Evolutionary conservation across 2,888 invertebrate species (phyloP).

Genomic region (Disparrhopalites patrizii): DNA sequence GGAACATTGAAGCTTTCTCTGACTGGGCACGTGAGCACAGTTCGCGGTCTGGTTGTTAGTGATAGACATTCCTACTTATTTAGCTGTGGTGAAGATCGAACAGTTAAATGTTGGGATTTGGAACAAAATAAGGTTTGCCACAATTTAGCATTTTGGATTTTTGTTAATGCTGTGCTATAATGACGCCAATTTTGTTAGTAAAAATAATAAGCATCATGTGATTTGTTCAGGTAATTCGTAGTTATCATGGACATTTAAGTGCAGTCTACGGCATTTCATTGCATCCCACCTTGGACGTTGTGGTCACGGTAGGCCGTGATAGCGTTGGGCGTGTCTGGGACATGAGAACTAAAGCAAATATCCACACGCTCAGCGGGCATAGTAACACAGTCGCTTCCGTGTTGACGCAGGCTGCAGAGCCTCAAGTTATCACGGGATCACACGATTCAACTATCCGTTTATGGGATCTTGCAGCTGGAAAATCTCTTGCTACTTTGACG

Average conservation of each 20-base stretch:
- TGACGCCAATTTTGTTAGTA: neutral
- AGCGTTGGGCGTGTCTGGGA: constrained; percentile 98
- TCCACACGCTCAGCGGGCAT: constrained; percentile 92
- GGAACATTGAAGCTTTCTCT: constrained; percentile 94
- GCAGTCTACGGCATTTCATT: constrained; percentile 90
- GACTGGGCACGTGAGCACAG: constrained; percentile 97
- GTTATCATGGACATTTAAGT: constrained; percentile 98
- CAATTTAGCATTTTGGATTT: too few species aligned
- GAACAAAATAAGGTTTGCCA: constrained; percentile 94
- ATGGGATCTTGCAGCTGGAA: constrained; percentile 97
- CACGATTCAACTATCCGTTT: constrained; percentile 95
- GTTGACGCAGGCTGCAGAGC: constrained; percentile 86
- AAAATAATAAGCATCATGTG: neutral
- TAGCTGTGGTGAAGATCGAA: constrained; percentile 97
- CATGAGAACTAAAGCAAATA: constrained; percentile 97
- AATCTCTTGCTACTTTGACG: constrained; percentile 87
- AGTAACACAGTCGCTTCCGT: constrained; percentile 96
- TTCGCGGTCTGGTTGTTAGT: constrained; percentile 91
- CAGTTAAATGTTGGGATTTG: constrained; percentile 99
- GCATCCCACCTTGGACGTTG: constrained; percentile 92
- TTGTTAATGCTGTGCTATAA: too few species aligned
- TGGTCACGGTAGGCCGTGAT: constrained; percentile 91
- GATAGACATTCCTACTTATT: constrained; percentile 94
- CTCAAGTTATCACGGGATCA: constrained; percentile 87
- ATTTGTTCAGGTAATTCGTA: constrained; percentile 72